phyloP scores from a whole-genome alignment of 2,888 invertebrate genomes.

The Tipula lateralis region DNA sequence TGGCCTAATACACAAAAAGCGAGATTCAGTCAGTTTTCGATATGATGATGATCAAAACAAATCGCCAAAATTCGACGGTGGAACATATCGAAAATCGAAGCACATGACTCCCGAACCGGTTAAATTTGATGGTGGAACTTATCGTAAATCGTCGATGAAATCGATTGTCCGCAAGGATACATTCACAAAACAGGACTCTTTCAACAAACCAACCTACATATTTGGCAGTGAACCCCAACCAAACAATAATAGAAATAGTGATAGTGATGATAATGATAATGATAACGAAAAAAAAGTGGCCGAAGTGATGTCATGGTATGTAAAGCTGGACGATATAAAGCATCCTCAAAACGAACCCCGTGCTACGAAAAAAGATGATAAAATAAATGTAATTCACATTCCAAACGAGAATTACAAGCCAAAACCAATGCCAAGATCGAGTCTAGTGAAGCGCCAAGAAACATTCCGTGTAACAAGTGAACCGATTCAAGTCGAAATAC shows the following conservation, averaged over 20 bases:
- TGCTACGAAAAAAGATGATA: not conserved
- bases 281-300: not conserved
- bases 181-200: constrained; percentile 6
- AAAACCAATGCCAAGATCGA: not conserved
- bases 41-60: not conserved
- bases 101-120: not conserved
- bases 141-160: not conserved
- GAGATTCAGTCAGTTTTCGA: not conserved
- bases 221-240: not conserved
- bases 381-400: not conserved
- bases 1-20: not conserved
- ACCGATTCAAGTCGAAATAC: constrained; percentile 19
- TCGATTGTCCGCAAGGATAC: not conserved
- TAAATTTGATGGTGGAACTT: constrained; percentile 27
- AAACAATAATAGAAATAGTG: not conserved
- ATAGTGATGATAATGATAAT: not conserved
- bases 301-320: not conserved
- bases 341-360: not conserved
- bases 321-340: not conserved
- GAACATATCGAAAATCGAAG: constrained; percentile 43
- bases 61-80: constrained; percentile 38
- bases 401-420: not conserved
- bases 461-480: not conserved
- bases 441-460: not conserved
- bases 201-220: not conserved